Percentiles rank a stretch among this genome's conserved stretches.
These are phyloP conservation scores for Drosophila bipectinata DNA, from an alignment of 1,140 invertebrate species.

Conservation along the genomic window DNA sequence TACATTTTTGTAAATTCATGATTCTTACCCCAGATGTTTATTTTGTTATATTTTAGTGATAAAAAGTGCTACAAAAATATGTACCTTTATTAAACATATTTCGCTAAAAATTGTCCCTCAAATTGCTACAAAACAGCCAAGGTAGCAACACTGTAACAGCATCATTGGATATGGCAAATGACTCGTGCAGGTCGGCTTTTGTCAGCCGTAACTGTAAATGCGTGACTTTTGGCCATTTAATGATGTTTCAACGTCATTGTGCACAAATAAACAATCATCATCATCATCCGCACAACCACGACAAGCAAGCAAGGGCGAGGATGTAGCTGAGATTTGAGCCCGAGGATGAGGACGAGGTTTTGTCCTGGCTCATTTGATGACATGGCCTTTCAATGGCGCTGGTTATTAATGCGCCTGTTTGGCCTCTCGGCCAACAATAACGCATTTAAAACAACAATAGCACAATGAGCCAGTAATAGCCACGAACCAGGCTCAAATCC, in stretches of 20 bases:
- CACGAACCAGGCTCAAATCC: slow-evolving; percentile 42
- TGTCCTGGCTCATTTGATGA: slow-evolving; percentile 75
- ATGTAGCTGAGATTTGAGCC: background rate
- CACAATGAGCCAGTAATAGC: slow-evolving; percentile 63
- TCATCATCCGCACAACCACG: slow-evolving; percentile 54
- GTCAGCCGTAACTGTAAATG: slow-evolving; percentile 70
- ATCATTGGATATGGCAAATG: slow-evolving; percentile 41
- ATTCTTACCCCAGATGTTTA: no score
- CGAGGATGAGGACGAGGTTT: slow-evolving; percentile 15
- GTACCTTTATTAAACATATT: no score
- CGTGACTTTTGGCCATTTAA: slow-evolving; percentile 81
- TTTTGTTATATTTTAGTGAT: no score
- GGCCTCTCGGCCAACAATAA: slow-evolving; percentile 66
- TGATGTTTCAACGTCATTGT: slow-evolving; percentile 76
- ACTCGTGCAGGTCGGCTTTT: slow-evolving; percentile 68
- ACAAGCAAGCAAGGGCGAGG: slow-evolving; percentile 6
- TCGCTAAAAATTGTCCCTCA: no score
- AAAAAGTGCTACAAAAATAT: background rate
- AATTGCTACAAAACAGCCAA: slow-evolving; percentile 7
- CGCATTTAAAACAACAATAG: slow-evolving; percentile 77
- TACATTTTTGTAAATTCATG: no score
- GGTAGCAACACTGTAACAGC: slow-evolving; percentile 5
- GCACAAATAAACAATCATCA: slow-evolving; percentile 78
- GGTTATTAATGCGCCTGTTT: slow-evolving; percentile 75
- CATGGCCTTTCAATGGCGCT: slow-evolving; percentile 73